Evolutionary conservation across 2,797 vertebrate genomes (phyloP).

Genomic region (Tangara arthus): DNA sequence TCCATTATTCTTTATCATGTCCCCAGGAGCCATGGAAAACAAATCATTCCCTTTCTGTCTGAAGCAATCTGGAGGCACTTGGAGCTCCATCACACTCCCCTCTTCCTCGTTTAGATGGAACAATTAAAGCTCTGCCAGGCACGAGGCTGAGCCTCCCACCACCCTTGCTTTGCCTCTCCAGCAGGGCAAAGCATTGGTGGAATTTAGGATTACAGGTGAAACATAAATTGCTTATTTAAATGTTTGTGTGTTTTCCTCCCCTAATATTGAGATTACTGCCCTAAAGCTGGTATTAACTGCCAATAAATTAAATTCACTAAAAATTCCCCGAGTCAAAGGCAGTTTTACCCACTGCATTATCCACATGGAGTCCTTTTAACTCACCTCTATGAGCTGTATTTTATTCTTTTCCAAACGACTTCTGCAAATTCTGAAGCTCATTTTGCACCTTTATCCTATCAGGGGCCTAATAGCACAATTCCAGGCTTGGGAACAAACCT

Average conservation of each 20-base stretch:
- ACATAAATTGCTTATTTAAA: background rate
- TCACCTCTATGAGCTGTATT: background rate
- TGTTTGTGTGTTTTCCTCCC: fast-evolving
- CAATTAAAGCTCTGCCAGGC: background rate
- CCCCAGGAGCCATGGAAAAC: constrained; percentile 6
- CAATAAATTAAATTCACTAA: background rate
- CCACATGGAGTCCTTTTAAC: background rate
- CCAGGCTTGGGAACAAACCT: background rate
- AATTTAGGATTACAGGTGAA: background rate
- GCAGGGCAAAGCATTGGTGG: background rate
- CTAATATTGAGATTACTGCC: background rate
- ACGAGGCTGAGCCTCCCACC: background rate
- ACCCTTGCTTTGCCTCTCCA: background rate
- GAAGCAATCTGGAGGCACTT: background rate
- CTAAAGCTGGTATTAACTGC: background rate
- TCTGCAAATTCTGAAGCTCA: background rate
- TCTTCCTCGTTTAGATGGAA: background rate
- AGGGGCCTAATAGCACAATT: background rate
- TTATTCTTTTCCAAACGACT: background rate
- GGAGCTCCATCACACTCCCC: background rate
- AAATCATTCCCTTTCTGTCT: background rate
- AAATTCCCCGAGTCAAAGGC: background rate
- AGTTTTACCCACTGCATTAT: fast-evolving
- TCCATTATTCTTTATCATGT: background rate
- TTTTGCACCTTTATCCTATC: background rate